Base-by-base conservation (phyloP, 1,140 invertebrate species). In the Drosophila setifemur region DNA sequence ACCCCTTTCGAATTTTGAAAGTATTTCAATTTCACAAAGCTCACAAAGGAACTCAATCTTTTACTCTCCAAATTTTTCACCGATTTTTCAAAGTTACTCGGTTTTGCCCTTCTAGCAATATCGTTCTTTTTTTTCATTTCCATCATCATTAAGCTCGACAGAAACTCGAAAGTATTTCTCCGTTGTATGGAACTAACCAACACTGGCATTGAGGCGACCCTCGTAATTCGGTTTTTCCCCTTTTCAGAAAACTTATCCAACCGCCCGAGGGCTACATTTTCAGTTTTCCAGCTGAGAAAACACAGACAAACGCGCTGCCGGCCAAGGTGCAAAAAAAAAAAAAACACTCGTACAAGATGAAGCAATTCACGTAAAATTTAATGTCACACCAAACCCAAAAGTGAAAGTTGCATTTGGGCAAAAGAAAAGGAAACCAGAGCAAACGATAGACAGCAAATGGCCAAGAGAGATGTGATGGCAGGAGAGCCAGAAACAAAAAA, bases 351-450 rank as follows among this genome's bases (percentile, higher is more conserved):
- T 8, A 69, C 35, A 57, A 57, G 50, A 67, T 52, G 61, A 69
- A 55, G 66, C 64, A 69, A 69, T 76, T 76, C 42, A 61, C 72
- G 42, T 64, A 47, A 73, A 77, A 72, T 83, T 83, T 60, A 83
- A 83, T 83, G 79, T 83, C 68, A 64, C 69, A 73, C 52, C 33
- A 72, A 37, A 61, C 54, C 47, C 78, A 58, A 60, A 73, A 82
- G 77, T 82, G 77, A 85, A 78, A 78, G 79, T 85, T 71, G 44
- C 70, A 66, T 70, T 74, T 58, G 44, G 31, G 16, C 29, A 3
- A 26, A n/a, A 37, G 42, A 52, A 49, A 61, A 40, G 26, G n/a
- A n/a, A n/a, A n/a, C n/a, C 52, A 26, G 26, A 19, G 21, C 37
- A 9, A 16, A 14, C 39, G 35, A 48, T 14, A 16, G 35, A 28